Conservation (phyloP, 2,113 vertebrate genomes). For the Origma solitaria region DNA sequence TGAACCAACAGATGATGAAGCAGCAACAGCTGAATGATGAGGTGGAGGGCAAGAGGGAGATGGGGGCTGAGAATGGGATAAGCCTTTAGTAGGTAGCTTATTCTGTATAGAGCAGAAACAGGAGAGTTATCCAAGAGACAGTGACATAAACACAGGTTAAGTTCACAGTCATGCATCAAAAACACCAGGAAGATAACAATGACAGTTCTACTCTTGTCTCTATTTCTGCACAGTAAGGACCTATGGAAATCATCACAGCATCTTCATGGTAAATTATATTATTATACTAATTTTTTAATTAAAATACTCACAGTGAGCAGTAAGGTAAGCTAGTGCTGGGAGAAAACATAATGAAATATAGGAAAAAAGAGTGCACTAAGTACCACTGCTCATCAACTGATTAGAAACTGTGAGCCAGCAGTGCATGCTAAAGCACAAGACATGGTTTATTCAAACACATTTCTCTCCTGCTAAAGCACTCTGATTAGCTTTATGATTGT, state of each 20-base stretch:
- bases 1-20: conserved; percentile 67
- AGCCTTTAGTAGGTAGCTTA: conserved; percentile 67
- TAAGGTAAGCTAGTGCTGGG: not conserved
- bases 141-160: not conserved
- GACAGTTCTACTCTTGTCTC: not conserved
- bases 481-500: not conserved
- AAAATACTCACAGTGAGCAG: not conserved
- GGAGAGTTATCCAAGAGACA: conserved; percentile 44
- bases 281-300: not conserved
- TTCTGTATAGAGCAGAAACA: conserved; percentile 77
- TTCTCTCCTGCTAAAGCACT: not conserved
- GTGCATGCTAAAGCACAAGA: not conserved
- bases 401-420: not conserved
- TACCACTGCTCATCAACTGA: not conserved
- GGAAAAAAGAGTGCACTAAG: not conserved
- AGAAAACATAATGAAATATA: not conserved
- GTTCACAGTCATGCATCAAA: conserved; percentile 9
- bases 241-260: not conserved
- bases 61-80: conserved; percentile 64
- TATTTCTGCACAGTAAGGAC: not conserved
- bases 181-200: not conserved
- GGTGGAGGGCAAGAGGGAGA: conserved; percentile 69
- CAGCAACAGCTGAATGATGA: conserved; percentile 74
- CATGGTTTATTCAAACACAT: not conserved
- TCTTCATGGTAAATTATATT: not conserved